Conservation (phyloP, 2,113 vertebrate species). For the Melanotaenia duboulayi region DNA sequence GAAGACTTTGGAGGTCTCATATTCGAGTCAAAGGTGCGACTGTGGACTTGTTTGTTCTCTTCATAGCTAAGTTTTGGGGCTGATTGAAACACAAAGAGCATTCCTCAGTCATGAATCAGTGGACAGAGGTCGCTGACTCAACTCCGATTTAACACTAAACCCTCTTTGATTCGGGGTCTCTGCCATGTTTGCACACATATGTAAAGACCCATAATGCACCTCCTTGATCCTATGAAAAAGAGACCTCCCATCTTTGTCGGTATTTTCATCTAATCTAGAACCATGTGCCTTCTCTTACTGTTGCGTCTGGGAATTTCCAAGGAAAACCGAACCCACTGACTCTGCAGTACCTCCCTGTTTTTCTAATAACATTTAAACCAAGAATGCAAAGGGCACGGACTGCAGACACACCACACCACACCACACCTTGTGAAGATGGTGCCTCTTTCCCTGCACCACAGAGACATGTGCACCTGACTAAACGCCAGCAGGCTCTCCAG, state of each 20-base stretch:
- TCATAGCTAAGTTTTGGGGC: conserved; percentile 30
- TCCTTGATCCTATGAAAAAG: conserved; percentile 31
- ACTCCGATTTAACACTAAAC: conserved; percentile 65
- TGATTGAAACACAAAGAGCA: conserved; percentile 73
- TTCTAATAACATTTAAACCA: conserved; percentile 59
- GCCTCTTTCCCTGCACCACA: conserved; percentile 27
- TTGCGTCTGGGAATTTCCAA: conserved; percentile 68
- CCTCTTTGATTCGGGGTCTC: conserved; percentile 71
- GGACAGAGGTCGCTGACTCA: conserved; percentile 74
- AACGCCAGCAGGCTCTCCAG: conserved; percentile 43
- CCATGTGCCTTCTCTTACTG: conserved; percentile 40
- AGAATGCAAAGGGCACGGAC: conserved; percentile 54
- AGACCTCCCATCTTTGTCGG: conserved; percentile 50
- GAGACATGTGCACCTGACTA: conserved; percentile 61
- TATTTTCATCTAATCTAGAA: conserved; percentile 55
- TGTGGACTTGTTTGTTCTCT: conserved; percentile 18
- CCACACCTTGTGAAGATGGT: conserved; percentile 54
- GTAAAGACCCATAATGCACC: conserved; percentile 38
- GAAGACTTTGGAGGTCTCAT: conserved; percentile 24
- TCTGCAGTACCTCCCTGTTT: conserved; percentile 55
- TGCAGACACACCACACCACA: conserved; percentile 54
- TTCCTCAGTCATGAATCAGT: conserved; percentile 79
- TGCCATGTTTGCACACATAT: conserved; percentile 59
- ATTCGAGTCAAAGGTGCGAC: conserved; percentile 38
- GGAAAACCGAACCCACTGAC: conserved; percentile 46